A percentile compares a stretch with the other conserved stretches of the same genome.
These are phyloP conservation scores for Umimayanthus chanpuru DNA, from an alignment of 92 coral and sea anemone genomes.

Conservation along the genomic window DNA sequence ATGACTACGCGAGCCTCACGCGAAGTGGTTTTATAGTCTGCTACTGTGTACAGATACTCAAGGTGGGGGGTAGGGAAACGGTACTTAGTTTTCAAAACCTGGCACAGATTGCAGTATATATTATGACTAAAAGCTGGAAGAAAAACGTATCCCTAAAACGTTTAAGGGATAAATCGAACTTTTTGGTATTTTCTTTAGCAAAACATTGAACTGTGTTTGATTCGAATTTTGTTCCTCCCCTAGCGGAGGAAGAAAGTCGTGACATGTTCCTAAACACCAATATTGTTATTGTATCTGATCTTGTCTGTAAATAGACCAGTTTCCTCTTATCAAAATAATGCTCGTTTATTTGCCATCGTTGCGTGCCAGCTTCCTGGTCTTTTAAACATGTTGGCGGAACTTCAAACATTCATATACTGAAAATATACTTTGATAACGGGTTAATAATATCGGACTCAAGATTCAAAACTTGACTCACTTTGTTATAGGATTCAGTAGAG, in stretches of 20 bases:
- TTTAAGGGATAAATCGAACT: background rate
- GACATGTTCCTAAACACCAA: background rate
- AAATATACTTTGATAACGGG: too few species aligned
- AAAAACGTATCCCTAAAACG: background rate
- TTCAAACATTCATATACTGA: too few species aligned
- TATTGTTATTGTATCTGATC: background rate
- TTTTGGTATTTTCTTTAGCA: too few species aligned
- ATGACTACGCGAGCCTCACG: background rate
- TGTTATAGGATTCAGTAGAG: too few species aligned
- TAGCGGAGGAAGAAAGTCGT: background rate
- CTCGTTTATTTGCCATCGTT: background rate
- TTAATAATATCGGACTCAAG: too few species aligned
- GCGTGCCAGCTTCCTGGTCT: background rate
- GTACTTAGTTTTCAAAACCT: background rate
- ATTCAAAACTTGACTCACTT: too few species aligned
- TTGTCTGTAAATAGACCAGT: background rate
- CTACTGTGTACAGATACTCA: background rate
- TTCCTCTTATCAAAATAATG: background rate
- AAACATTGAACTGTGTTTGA: background rate
- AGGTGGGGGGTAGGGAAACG: background rate
- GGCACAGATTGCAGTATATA: background rate
- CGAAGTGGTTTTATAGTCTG: background rate
- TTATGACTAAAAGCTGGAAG: background rate
- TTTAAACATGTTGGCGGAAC: background rate
- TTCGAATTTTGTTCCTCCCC: background rate